phyloP scores from a whole-genome alignment of 2,113 vertebrate genomes.

The Triplophysa tibetana region DNA sequence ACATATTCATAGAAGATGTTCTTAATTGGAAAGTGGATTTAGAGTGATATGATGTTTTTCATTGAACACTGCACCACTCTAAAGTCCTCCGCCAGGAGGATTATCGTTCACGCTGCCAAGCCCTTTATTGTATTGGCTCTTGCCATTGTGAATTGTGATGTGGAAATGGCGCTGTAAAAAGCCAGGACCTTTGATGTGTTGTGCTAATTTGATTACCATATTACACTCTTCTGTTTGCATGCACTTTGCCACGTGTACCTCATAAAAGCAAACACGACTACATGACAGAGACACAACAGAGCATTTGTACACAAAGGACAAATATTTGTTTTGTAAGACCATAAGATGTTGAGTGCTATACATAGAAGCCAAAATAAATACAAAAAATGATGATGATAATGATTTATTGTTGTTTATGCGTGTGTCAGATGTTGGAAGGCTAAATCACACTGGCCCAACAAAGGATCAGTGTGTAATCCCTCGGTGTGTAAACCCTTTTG shows the following conservation, averaged over 20 bases:
- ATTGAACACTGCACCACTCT: slow-evolving; percentile 27
- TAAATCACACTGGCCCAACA: background rate
- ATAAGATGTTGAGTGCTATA: background rate
- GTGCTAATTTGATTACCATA: slow-evolving; percentile 57
- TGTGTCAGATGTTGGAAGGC: background rate
- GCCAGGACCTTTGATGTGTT: slow-evolving; percentile 57
- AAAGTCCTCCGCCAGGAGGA: slow-evolving; percentile 50
- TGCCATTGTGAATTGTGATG: slow-evolving; percentile 51
- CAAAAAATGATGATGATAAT: background rate
- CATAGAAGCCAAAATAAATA: background rate
- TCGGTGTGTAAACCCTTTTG: too few relatives aligned
- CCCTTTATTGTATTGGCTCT: slow-evolving; percentile 55
- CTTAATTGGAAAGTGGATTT: slow-evolving; percentile 27
- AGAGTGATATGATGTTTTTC: slow-evolving; percentile 40
- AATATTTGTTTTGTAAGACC: slow-evolving; percentile 11
- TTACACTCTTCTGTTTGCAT: slow-evolving; percentile 51
- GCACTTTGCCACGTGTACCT: slow-evolving; percentile 47
- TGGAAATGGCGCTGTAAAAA: slow-evolving; percentile 51
- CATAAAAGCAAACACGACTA: slow-evolving; percentile 50
- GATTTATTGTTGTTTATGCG: background rate
- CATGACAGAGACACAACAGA: slow-evolving; percentile 30
- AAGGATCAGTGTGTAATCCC: background rate
- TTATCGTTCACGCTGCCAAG: slow-evolving; percentile 42
- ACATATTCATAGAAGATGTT: slow-evolving; percentile 39
- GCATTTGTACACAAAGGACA: slow-evolving; percentile 11